A percentile compares a stretch with the other conserved stretches of the same genome.
phyloP scores from a whole-genome alignment of 2,797 vertebrate species.

The Hypotaenidia okinawae region DNA sequence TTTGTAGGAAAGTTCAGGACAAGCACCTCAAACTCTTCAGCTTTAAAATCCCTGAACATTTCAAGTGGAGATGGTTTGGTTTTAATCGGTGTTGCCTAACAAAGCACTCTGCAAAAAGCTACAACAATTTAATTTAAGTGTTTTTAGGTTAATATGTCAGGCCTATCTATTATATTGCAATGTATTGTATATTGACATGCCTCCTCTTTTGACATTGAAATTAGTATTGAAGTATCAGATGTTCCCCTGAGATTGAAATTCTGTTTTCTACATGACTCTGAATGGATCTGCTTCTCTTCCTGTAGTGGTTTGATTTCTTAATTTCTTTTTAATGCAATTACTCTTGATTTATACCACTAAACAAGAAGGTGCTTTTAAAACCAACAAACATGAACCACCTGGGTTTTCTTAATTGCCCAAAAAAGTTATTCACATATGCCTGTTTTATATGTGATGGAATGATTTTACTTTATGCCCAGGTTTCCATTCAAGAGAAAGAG shows the following conservation, averaged over 20 bases:
- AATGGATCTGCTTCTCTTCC: background rate
- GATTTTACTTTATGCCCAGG: background rate
- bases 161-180: background rate
- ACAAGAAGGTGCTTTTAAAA: constrained; percentile 42
- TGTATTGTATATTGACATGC: background rate
- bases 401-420: constrained; percentile 43
- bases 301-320: constrained; percentile 9
- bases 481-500: background rate
- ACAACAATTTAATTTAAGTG: background rate
- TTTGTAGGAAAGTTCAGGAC: background rate
- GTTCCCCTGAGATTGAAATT: background rate
- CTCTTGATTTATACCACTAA: constrained; percentile 51
- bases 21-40: background rate
- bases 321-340: constrained; percentile 62
- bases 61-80: background rate
- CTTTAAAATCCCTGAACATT: background rate
- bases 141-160: background rate
- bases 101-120: background rate
- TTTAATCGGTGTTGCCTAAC: background rate
- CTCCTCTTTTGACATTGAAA: constrained; percentile 4
- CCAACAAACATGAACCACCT: constrained; percentile 27
- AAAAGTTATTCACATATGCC: constrained; percentile 27
- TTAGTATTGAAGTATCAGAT: background rate
- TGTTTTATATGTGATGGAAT: background rate
- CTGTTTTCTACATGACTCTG: background rate